A percentile compares a stretch with the other conserved stretches of the same genome.
phyloP scores from a whole-genome alignment of 2,888 invertebrate species.

The Acrobasis consociella region DNA sequence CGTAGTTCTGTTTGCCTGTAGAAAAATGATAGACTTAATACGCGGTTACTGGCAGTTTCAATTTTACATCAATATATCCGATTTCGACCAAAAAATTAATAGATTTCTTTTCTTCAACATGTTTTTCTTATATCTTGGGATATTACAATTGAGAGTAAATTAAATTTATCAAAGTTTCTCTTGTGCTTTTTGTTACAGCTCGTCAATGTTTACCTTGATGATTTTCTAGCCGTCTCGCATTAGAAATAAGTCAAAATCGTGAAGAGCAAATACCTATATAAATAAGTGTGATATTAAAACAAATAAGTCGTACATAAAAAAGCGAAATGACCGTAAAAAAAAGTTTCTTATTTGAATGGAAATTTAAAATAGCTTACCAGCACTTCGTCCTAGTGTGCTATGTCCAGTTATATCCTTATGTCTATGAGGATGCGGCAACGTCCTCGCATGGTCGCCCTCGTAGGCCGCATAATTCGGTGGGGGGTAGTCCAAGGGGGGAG shows the following conservation, averaged over 20 bases:
- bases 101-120: no score
- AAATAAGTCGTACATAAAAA: not conserved
- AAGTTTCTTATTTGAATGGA: not conserved
- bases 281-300: no score
- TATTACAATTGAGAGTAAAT: no score
- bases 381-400: constrained; percentile 78
- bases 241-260: no score
- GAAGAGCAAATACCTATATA: no score
- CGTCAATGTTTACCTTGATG: no score
- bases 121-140: no score
- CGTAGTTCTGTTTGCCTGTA: constrained; percentile 84
- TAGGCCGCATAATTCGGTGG: constrained; percentile 81
- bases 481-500: constrained; percentile 87
- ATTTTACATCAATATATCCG: not conserved
- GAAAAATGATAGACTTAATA: constrained; percentile 16
- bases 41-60: not conserved
- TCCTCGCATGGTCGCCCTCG: constrained; percentile 74
- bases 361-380: constrained; percentile 61
- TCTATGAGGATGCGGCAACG: constrained; percentile 82
- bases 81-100: no score
- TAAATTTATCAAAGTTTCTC: no score
- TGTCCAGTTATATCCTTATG: constrained; percentile 79
- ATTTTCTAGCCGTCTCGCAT: no score
- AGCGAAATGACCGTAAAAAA: not conserved
- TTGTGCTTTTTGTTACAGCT: no score